Percentiles rank a stretch among this genome's conserved stretches.
Conservation (phyloP, 1,140 invertebrate species). For the Dufourea novaeangliae region DNA sequence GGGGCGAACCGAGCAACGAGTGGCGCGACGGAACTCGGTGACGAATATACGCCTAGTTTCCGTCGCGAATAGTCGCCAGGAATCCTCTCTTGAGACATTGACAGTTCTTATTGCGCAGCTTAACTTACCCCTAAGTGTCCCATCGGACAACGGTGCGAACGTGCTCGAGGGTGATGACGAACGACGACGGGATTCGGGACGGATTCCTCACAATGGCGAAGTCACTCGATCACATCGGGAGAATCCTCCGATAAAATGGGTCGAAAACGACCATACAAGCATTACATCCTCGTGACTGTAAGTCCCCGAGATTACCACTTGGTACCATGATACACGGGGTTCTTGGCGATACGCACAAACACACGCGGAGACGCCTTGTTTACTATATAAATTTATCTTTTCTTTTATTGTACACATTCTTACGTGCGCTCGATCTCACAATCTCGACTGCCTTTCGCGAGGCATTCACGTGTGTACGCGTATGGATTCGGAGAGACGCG, state of each 20-base stretch:
- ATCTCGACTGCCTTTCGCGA: background rate
- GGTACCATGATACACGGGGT: too few species aligned
- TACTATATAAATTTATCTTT: background rate
- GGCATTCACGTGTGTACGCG: background rate
- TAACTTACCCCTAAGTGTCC: slow-evolving; percentile 53
- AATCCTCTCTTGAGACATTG: slow-evolving; percentile 68
- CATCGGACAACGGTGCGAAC: slow-evolving; percentile 57
- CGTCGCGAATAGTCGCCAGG: slow-evolving; percentile 36
- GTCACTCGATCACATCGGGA: background rate
- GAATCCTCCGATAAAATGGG: background rate
- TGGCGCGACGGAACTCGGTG: background rate
- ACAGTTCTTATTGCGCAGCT: slow-evolving; percentile 59
- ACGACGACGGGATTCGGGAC: slow-evolving; percentile 12
- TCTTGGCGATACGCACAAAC: too few species aligned
- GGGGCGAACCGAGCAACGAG: background rate
- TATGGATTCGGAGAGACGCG: background rate
- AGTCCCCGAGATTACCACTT: background rate
- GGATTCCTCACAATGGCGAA: slow-evolving; percentile 39
- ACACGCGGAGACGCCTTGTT: too few species aligned
- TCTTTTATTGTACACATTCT: slow-evolving; percentile 7
- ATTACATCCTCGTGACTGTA: background rate
- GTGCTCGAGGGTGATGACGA: slow-evolving; percentile 54
- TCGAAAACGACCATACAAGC: slow-evolving; percentile 1
- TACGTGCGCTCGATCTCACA: slow-evolving; percentile 1
- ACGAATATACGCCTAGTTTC: slow-evolving; percentile 30